Conservation (phyloP, 2,113 vertebrate genomes). For the Phalacrocorax carbo region DNA sequence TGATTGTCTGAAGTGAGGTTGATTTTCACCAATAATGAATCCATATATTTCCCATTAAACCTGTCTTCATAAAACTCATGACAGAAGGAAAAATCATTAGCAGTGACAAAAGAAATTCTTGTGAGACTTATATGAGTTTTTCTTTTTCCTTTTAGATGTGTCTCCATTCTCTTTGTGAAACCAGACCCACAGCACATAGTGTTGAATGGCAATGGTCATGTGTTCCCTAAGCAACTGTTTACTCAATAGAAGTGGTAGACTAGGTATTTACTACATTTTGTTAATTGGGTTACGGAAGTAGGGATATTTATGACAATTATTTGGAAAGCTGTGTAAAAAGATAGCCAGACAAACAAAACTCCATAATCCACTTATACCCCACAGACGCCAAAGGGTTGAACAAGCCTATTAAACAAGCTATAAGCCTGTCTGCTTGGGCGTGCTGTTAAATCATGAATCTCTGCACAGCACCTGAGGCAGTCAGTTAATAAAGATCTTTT, state of each 20-base stretch:
- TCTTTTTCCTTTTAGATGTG: neutral
- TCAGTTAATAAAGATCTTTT: slow-evolving; percentile 74
- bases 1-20: neutral
- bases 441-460: slow-evolving; percentile 62
- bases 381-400: slow-evolving; percentile 63
- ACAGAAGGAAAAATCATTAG: neutral
- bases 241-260: slow-evolving; percentile 35
- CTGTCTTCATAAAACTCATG: neutral
- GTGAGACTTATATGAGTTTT: neutral
- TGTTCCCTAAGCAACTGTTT: slow-evolving; percentile 15
- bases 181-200: neutral
- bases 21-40: slow-evolving; percentile 4
- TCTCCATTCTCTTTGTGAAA: neutral
- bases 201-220: neutral
- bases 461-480: slow-evolving; percentile 65
- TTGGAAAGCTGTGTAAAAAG: slow-evolving; percentile 62
- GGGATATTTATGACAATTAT: slow-evolving; percentile 55
- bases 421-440: slow-evolving; percentile 51
- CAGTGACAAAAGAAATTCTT: neutral
- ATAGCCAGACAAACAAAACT: slow-evolving; percentile 61
- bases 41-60: neutral
- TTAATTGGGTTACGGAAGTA: slow-evolving; percentile 59
- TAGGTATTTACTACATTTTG: slow-evolving; percentile 52
- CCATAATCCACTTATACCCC: slow-evolving; percentile 64
- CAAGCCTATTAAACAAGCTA: slow-evolving; percentile 67